Evolutionary conservation across 2,797 vertebrate species (phyloP), one percentile per base, ranked within the genome.

Genomic region (Cetoscarus ocellatus): DNA sequence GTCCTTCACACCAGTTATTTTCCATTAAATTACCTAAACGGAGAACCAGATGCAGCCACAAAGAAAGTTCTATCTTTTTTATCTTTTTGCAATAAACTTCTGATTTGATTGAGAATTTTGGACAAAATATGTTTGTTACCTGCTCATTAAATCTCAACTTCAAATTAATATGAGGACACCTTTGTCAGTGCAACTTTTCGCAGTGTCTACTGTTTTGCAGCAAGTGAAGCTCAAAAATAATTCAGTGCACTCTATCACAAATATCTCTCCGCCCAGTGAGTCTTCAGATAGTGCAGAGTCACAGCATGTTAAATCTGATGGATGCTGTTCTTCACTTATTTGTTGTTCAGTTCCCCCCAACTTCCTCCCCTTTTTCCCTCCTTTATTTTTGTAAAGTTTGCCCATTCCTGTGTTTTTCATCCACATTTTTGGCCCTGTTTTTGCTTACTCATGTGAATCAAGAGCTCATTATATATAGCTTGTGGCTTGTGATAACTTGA

Each of bases 401-500:
- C 19, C 64, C 63, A 54, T 70, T 68, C 18, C 45, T 13, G 13
- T 65, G 60, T 10, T 83, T 73, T 72, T 59, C 36, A 66, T 71
- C 38, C 42, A 55, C 42, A 15, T 44, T 59, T 39, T 59, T 39
- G 10, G 38, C n/a, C 56, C 5, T 17, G 13, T 52, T 64, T 45
- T 70, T 65, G n/a, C 14, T 67, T 65, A 15, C 18, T 67, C 38
- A 3, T 76, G 69, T 67, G 60, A 68, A 67, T 73, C 19, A 73
- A 72, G 56, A 56, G 18, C 61, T 76, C 48, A 82, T 82, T 83
- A 77, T 76, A 72, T 53, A 56, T 77, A 60, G 57, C 67, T 76
- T 73, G 55, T 73, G 58, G 54, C 60, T 70, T 68, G 47, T 74
- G 60, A 76, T 54, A 61, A 76, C 73, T 79, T 79, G 49, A 80